Evolutionary conservation across 2,888 invertebrate genomes (phyloP).

Genomic region (Frankliniella intonsa): DNA sequence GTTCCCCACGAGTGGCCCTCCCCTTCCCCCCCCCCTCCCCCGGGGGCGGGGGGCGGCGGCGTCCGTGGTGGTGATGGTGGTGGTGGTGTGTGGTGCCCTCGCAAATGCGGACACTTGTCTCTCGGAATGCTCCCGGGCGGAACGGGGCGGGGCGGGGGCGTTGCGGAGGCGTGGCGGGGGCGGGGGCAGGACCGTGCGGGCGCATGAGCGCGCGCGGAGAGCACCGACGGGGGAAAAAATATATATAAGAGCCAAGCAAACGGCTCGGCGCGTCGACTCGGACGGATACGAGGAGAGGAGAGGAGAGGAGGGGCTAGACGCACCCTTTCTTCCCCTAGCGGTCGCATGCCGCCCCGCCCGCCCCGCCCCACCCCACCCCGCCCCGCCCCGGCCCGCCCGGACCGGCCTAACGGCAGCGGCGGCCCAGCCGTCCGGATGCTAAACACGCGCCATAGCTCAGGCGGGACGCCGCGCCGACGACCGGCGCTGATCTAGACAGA

Average conservation of each 20-base stretch:
- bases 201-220: background rate
- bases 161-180: background rate
- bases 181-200: background rate
- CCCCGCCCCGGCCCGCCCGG: too few species aligned
- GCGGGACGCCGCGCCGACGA: background rate
- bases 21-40: background rate
- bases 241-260: too few species aligned
- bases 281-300: background rate
- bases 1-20: background rate
- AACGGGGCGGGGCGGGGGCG: background rate
- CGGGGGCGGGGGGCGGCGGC: background rate
- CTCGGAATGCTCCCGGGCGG: background rate
- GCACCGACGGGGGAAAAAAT: too few species aligned
- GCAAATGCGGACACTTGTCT: conserved; percentile 22
- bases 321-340: background rate
- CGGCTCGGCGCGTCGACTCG: too few species aligned
- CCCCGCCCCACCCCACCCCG: too few species aligned
- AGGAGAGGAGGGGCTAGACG: background rate
- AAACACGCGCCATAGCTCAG: too few species aligned
- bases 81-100: background rate
- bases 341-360: too few species aligned
- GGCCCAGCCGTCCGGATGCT: too few species aligned
- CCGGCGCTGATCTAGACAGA: background rate
- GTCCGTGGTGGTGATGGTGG: background rate
- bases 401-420: too few species aligned